Conservation (phyloP, 64 coral and sea anemone species). For the Porites australiensis region DNA sequence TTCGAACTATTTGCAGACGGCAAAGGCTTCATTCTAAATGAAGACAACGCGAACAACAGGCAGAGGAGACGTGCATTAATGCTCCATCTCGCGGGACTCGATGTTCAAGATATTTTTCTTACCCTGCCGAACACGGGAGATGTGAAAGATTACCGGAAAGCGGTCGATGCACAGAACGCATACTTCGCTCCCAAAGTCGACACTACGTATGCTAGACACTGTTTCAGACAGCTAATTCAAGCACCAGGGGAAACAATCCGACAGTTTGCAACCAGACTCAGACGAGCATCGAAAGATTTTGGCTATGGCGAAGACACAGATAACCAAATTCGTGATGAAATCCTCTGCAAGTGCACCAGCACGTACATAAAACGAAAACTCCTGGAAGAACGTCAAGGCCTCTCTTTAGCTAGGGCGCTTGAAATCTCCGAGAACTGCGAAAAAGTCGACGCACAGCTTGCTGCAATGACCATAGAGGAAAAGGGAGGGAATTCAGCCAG, state of each 20-base stretch:
- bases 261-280: slow-evolving; percentile 59
- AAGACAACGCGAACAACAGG: too few species aligned
- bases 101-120: too few species aligned
- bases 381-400: slow-evolving; percentile 43
- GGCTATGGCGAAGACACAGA: slow-evolving; percentile 50
- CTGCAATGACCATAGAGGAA: slow-evolving; percentile 5
- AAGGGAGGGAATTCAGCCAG: neutral
- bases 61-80: too few species aligned
- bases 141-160: too few species aligned
- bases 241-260: slow-evolving; percentile 4
- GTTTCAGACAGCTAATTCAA: too few species aligned
- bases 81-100: too few species aligned
- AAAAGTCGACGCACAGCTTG: slow-evolving; percentile 56
- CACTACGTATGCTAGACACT: too few species aligned
- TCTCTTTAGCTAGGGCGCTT: slow-evolving; percentile 8
- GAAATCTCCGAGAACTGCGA: slow-evolving; percentile 46
- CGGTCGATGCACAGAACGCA: too few species aligned
- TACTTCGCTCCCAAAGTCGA: too few species aligned
- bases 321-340: slow-evolving; percentile 58
- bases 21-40: too few species aligned
- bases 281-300: slow-evolving; percentile 45
- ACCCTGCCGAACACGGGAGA: too few species aligned
- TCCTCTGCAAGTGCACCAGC: slow-evolving; percentile 28
- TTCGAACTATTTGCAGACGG: too few species aligned
- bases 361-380: slow-evolving; percentile 44